Base-by-base conservation (phyloP, 37 sponge, comb jelly and placozoan species). In the Cladorhizidae sp. region DNA sequence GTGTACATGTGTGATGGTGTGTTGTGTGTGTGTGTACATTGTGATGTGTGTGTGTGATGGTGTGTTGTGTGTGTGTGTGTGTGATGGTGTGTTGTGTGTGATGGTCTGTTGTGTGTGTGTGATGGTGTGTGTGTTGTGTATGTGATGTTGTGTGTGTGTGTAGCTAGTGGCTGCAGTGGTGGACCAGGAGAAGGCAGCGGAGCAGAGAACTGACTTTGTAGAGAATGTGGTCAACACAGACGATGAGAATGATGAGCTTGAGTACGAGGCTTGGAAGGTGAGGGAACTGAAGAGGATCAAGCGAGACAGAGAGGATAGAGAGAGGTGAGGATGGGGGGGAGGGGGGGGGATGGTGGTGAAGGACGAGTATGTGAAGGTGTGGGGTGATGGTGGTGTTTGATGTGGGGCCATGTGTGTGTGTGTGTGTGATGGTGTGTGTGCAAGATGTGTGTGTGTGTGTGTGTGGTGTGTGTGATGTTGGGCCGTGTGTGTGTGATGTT, bases 221-320 rank as follows among this genome's bases (percentile, higher is more conserved):
- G 88, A 88, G 6, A 78, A 79, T 36, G 87, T 76, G 40, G 83
- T 97, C 26, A 89, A 92, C 67, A 97, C 97, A 0, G 97, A 97
- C 69, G 95, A 97, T 76, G 97, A 97, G 83, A 97, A 97, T 65
- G 97, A 94, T 32, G 97, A 94, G 64, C 86, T 87, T 73, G 97
- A 96, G 80, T 95, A 95, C 56, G 98, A 95, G 73, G 94, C 87
- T 1, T 98, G 98, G 98, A 95, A 98, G 78, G 94, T 98, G 20
- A 76, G 98, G 52, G 98, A 98, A 57, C 63, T 98, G 63, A 89
- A 90, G 80, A 87, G 98, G 40, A 98, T 98, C 70, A 98, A 98
- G 77, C 87, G 92, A 61, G 96, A 93, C 73, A 85, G 96, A 75
- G 98, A 98, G 64, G 98, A 90, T 58, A 79, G 91, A 69, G 98